A percentile compares a stretch with the other conserved stretches of the same genome.
phyloP scores from a whole-genome alignment of 2,888 invertebrate genomes.

The Oasisia sp. region DNA sequence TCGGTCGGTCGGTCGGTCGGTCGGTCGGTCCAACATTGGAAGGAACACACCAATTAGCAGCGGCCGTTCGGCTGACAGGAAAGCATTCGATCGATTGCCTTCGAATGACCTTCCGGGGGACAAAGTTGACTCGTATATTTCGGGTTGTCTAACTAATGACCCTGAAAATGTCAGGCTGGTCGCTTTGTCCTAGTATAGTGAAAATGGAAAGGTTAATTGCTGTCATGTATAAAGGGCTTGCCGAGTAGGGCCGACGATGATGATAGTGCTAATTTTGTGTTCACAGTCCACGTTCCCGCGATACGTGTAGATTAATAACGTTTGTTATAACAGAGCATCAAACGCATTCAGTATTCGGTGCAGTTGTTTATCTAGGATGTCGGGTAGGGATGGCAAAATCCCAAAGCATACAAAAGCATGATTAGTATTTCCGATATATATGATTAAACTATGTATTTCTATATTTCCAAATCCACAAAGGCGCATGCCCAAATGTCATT shows the following conservation, averaged over 20 bases:
- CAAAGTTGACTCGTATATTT: neutral
- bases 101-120: neutral
- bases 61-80: neutral
- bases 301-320: neutral
- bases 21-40: no score
- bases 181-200: neutral
- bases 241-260: neutral
- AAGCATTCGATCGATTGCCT: neutral
- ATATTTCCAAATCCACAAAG: no score
- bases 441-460: no score
- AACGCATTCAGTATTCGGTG: neutral
- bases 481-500: no score
- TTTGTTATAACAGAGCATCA: neutral
- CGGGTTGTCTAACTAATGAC: neutral
- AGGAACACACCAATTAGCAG: no score
- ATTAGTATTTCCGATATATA: no score
- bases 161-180: neutral
- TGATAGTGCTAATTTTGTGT: neutral
- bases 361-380: neutral
- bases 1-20: no score
- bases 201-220: neutral
- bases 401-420: no score
- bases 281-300: neutral
- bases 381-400: no score
- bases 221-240: neutral